These are phyloP conservation scores for Neodiprion pinetum DNA, from an alignment of 1,140 invertebrate species.

Conservation along the genomic window DNA sequence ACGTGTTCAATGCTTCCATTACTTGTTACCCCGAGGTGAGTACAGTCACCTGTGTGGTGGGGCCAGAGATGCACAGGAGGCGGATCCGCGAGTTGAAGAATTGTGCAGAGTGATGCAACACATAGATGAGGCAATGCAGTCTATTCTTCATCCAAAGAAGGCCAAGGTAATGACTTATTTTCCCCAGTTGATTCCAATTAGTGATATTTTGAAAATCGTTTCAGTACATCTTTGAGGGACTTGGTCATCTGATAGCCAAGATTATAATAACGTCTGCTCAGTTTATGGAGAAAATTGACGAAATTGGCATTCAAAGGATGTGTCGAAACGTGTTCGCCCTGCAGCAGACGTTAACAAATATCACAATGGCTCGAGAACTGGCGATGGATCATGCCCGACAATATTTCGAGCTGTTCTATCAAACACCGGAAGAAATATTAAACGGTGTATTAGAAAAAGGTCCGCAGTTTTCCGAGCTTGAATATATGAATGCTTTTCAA, in stretches of 20 bases:
- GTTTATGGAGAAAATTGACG: constrained; percentile 81
- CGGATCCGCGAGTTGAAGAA: constrained; percentile 82
- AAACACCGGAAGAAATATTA: constrained; percentile 87
- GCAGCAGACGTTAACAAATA: constrained; percentile 85
- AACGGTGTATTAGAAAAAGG: constrained; percentile 81
- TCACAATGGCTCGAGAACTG: constrained; percentile 82
- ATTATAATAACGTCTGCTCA: constrained; percentile 86
- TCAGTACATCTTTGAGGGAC: constrained; percentile 93
- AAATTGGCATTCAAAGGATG: constrained; percentile 82
- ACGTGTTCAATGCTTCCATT: constrained; percentile 94
- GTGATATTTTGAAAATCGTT: constrained; percentile 31
- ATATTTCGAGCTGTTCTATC: constrained; percentile 89
- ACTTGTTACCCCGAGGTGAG: constrained; percentile 77
- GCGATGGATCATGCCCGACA: constrained; percentile 88
- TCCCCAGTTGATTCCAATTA: constrained; percentile 6
- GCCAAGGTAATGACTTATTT: constrained; percentile 68
- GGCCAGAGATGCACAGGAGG: constrained; percentile 70
- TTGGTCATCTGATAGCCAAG: constrained; percentile 86
- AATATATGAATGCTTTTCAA: constrained; percentile 86
- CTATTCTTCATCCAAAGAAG: constrained; percentile 77
- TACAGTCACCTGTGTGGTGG: constrained; percentile 60
- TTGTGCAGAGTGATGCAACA: constrained; percentile 79
- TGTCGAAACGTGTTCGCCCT: constrained; percentile 86
- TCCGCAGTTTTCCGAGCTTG: constrained; percentile 82
- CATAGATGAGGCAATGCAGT: constrained; percentile 81